Conservation (phyloP, 2,797 vertebrate genomes). For the Phrynocephalus vlangalii region DNA sequence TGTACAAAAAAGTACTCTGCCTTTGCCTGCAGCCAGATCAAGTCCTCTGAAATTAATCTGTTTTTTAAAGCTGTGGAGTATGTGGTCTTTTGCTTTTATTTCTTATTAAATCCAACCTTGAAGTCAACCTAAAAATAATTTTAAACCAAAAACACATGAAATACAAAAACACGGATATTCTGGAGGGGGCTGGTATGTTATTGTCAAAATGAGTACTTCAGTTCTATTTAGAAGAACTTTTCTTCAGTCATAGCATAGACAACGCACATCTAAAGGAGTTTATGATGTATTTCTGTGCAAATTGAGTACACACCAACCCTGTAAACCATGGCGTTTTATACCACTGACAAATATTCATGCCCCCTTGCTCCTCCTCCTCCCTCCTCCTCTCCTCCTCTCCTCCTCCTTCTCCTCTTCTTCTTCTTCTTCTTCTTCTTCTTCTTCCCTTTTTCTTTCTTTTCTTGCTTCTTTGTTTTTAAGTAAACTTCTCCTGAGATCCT, state of each 20-base stretch:
- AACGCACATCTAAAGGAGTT: neutral
- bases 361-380: too few relatives aligned
- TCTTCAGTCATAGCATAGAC: neutral
- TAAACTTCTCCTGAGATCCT: neutral
- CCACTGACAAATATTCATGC: too few relatives aligned
- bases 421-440: too few relatives aligned
- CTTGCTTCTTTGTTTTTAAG: neutral
- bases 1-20: neutral
- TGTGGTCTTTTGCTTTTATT: slow-evolving; percentile 12
- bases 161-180: neutral
- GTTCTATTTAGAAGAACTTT: neutral
- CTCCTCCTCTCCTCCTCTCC: too few relatives aligned
- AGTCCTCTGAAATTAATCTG: neutral
- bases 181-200: neutral
- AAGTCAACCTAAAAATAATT: neutral
- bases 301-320: too few relatives aligned
- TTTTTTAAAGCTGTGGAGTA: slow-evolving; percentile 32
- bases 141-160: neutral
- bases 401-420: too few relatives aligned
- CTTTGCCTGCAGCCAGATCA: neutral
- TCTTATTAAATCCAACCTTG: neutral
- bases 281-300: too few relatives aligned
- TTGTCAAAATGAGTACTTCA: neutral
- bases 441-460: neutral
- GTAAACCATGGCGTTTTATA: too few relatives aligned